Base-by-base conservation (phyloP, 2,113 vertebrate species). In the Gymnobelideus leadbeateri region DNA sequence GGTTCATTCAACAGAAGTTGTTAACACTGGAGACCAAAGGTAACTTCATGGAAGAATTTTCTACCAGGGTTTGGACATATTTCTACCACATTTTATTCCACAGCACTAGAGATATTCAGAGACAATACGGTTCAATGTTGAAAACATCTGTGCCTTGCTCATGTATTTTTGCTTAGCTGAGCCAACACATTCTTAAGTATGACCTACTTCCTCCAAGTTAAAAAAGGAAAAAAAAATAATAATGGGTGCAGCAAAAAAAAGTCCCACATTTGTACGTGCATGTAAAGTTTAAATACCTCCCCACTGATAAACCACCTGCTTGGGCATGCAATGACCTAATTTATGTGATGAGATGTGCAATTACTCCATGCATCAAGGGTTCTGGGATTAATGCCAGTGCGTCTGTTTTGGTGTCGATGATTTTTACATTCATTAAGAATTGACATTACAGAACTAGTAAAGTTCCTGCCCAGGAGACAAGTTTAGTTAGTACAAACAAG, bases 111-210 rank as follows among this genome's bases (percentile, higher is more conserved):
- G 92, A 94, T 50, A 90, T 96, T 55, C 37, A 4, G 14, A 1
- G 94, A 91, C 95, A 93, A 95, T 95, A 94, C 93, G 96, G 95
- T 61, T 96, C 55, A 93, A 53, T 93, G 52, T 52, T 96, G 91
- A 95, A 97, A 97, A 94, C 96, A 96, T 89, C 54, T 97, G 92
- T 90, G 93, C 47, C 54, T 14, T 94, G 47, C 95, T 94, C 93
- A 95, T 91, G 14, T 93, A 93, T 92, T 97, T 96, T 97, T 94
- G 89, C 91, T 95, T 93, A 90, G 96, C 89, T 98, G 92, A 95
- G 91, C 95, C 95, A 93, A 96, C 94, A 97, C 97, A 97, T 96
- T 96, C 93, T 50, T 94, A 96, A 95, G 47, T 51, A 93, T 97
- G 94, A 94, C 91, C 94, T 94, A 24, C 10, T 97, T 97, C 92